Evolutionary conservation across 1,140 invertebrate genomes (phyloP), one percentile per base, ranked within the genome.

Genomic region (Pogonus chalceus): DNA sequence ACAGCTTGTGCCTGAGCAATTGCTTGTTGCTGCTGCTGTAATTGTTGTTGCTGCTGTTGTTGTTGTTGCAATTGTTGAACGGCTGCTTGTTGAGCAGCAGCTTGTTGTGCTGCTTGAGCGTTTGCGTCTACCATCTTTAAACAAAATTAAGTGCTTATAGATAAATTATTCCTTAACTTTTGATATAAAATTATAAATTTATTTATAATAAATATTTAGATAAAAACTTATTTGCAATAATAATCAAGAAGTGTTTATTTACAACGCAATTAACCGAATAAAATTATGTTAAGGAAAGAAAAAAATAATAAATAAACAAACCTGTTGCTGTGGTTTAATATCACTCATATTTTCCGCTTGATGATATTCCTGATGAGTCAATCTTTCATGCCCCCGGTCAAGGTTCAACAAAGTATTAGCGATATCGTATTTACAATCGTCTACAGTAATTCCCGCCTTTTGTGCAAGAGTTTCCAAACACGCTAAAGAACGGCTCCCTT

Each of bases 391-490:
- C 48, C 65, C 66, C 51, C 77, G 72, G 56, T 78, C 76, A 57
- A 78, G 64, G 57, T 76, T 76, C 53, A 78, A 58, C 54, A 78
- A 58, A 23, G 76, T 77, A 58, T 76, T 77, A 16, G 78, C 78
- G 54, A 78, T 76, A 67, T 82, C 80, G 69, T 81, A 82, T 66
- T 81, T 81, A 54, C 67, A 70, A 65, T 82, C 80, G 61, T 82
- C 79, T 59, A 80, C 78, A 22, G 78, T 81, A 49, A 68, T 81
- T 1, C 80, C 80, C 48, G 80, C 79, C 58, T 82, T 82, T 58
- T 82, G 79, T 10, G 80, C 80, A 31, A 82, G 70, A 7, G 80
- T 82, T 60, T 81, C 80, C 56, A 82, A 66, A 60, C 79, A 81
- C 74, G 81, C 80, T n/a, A 81, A 66, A 0, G 79, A 79, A 24